Conservation (phyloP, 2,888 invertebrate genomes). For the Mayetiola destructor region DNA sequence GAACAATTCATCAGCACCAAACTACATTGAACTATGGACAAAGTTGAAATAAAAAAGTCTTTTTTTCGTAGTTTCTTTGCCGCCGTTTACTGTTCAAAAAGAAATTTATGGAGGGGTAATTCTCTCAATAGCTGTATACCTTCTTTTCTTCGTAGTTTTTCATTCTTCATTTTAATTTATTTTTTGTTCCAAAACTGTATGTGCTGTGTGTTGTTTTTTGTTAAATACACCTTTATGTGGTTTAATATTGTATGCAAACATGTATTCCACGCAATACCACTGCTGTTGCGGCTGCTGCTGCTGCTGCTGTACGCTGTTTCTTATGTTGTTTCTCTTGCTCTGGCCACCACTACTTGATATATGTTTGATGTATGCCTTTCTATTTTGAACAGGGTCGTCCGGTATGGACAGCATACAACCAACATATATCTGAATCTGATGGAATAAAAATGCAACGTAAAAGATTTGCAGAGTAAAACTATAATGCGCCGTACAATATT, state of each 20-base stretch:
- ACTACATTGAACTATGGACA: not conserved
- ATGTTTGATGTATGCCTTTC: not conserved
- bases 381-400: constrained; percentile 2
- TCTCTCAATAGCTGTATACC: too few species aligned
- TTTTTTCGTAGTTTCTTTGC: not conserved
- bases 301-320: too few species aligned
- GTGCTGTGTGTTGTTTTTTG: too few species aligned
- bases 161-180: too few species aligned
- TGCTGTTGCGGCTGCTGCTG: not conserved
- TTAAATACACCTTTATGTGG: too few species aligned
- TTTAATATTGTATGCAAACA: not conserved
- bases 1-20: not conserved
- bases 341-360: not conserved
- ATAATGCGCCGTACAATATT: too few species aligned
- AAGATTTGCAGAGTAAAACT: too few species aligned
- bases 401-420: too few species aligned
- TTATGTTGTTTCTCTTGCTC: not conserved
- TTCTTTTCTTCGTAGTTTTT: too few species aligned
- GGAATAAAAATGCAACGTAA: too few species aligned
- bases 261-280: not conserved
- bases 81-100: not conserved
- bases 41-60: not conserved
- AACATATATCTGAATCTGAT: too few species aligned
- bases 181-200: too few species aligned
- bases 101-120: constrained; percentile 5